A percentile compares a stretch with the other conserved stretches of the same genome.
These are phyloP conservation scores for Lepus americanus DNA, from an alignment of 2,113 vertebrate genomes.

Conservation along the genomic window DNA sequence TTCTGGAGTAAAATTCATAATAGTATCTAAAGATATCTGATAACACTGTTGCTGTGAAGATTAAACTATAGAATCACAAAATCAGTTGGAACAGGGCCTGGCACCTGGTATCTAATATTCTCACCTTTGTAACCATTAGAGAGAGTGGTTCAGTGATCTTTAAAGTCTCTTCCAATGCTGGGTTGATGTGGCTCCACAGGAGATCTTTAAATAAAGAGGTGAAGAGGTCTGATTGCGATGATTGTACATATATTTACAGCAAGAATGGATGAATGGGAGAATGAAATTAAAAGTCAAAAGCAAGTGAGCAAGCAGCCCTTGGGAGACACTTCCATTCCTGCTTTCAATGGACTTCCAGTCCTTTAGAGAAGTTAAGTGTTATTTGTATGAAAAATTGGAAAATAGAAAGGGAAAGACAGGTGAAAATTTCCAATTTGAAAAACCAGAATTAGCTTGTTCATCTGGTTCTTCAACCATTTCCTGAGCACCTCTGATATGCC, in stretches of 20 bases:
- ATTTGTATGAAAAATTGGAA: background rate
- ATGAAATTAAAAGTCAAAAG: constrained; percentile 16
- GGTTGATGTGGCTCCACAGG: background rate
- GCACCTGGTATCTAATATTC: background rate
- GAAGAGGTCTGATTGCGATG: background rate
- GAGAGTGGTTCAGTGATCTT: background rate
- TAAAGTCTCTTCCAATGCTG: background rate
- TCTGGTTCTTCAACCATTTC: background rate
- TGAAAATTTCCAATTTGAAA: background rate
- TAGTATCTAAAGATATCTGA: background rate
- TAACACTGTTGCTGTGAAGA: background rate
- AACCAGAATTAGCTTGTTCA: background rate
- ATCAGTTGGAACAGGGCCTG: background rate
- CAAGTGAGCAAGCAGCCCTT: background rate
- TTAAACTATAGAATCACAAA: background rate
- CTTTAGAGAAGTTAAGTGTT: background rate
- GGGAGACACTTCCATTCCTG: background rate
- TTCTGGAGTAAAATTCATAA: background rate
- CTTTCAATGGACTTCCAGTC: background rate
- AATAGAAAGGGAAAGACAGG: background rate
- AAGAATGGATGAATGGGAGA: background rate
- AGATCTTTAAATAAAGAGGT: background rate
- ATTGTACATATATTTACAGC: background rate
- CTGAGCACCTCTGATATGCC: background rate
- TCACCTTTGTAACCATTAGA: background rate